Conservation (phyloP, 2,888 invertebrate species). For the Mythimna pallens region DNA sequence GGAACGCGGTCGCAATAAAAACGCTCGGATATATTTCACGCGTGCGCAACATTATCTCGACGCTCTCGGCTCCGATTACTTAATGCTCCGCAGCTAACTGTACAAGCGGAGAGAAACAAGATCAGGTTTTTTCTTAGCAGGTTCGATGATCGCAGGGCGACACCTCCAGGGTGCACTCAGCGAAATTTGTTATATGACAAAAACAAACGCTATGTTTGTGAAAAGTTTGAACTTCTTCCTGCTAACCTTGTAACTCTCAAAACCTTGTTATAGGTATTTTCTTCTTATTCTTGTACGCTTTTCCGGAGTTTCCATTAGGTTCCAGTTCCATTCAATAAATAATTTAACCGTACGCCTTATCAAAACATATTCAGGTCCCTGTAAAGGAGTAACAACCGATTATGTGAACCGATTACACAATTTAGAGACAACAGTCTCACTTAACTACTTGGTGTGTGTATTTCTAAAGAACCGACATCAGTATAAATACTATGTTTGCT, state of each 20-base stretch:
- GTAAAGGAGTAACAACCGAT: slow-evolving; percentile 33
- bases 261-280: not conserved
- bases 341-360: not conserved
- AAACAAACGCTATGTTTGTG: slow-evolving; percentile 15
- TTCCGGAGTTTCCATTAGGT: not conserved
- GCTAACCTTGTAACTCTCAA: not conserved
- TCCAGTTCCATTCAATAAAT: not conserved
- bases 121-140: slow-evolving; percentile 87
- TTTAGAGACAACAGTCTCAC: slow-evolving; percentile 37
- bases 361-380: not conserved
- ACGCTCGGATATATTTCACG: slow-evolving; percentile 90
- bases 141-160: slow-evolving; percentile 85
- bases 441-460: slow-evolving; percentile 34
- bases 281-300: not conserved
- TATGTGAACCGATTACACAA: slow-evolving; percentile 42
- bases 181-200: slow-evolving; percentile 59
- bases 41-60: slow-evolving; percentile 90
- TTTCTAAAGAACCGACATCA: slow-evolving; percentile 42
- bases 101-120: slow-evolving; percentile 86
- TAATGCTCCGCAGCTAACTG: slow-evolving; percentile 88
- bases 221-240: not conserved
- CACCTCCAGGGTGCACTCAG: slow-evolving; percentile 76
- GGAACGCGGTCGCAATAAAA: slow-evolving; percentile 88
- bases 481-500: slow-evolving; percentile 56
- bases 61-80: slow-evolving; percentile 89